Evolutionary conservation across 2,888 invertebrate genomes (phyloP), one percentile per base, ranked within the genome.

Genomic region (Pardosa pseudoannulata): DNA sequence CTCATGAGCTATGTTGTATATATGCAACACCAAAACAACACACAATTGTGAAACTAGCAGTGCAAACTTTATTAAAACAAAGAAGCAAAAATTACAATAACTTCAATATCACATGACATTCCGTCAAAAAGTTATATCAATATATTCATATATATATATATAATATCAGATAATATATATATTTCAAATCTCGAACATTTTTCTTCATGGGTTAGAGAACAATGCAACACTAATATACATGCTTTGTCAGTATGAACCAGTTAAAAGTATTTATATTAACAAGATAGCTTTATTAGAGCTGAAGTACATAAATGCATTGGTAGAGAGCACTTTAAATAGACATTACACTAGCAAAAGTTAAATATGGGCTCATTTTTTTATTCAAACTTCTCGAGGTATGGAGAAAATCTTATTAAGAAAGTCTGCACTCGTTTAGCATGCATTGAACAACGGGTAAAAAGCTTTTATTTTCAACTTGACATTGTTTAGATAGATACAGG

Each of bases 31-130:
- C n/a, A n/a, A n/a, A n/a, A n/a, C n/a, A 62, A 1, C 9, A 56
- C 7, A 1, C 31, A 67, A 19, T 36, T 23, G 9, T 67, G 39
- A 73, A 78, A 85, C 83, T 85, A 78, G 50, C 50, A 85, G 78
- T 85, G 83, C 83, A 85, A 85, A 85, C 73, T 85, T 85, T 85
- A 85, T 85, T 85, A 41, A 85, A 85, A 85, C 78, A 78, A 85
- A 85, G 67, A 72, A 85, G 67, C 73, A 78, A 67, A 56, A 72
- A 32, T 72, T 78, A 85, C 83, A 85, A 50, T 29, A 67, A 62
- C 39, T 81, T 72, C 36, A 36, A 50, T 85, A 85, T 85, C 83
- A 85, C 83, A 85, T 76, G 41, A 78, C 67, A 56, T 71, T 78
- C 67, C 32, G 46, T 72, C 62, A 41, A 85, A 78, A 83, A 67